Evolutionary conservation across 2,113 vertebrate species (phyloP).

Genomic region (Alligator sinensis): DNA sequence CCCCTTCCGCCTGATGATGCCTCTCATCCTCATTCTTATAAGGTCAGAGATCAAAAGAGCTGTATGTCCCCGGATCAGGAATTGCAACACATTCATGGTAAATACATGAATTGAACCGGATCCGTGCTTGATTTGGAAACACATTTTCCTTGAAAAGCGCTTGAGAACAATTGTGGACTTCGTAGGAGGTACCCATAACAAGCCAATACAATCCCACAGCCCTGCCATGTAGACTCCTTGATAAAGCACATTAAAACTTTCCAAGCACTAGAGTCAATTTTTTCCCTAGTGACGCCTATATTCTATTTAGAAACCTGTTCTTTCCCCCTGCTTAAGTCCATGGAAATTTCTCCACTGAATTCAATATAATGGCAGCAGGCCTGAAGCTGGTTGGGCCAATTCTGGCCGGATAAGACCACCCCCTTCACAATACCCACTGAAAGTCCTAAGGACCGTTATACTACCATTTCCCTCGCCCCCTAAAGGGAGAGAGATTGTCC

Average conservation of each 20-base stretch:
- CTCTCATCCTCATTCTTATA: neutral
- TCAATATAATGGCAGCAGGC: neutral
- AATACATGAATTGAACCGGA: neutral
- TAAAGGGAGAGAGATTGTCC: neutral
- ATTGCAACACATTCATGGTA: neutral
- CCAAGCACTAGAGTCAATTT: neutral
- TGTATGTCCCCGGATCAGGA: neutral
- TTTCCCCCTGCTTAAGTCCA: neutral
- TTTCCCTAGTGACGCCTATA: neutral
- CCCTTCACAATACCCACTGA: neutral
- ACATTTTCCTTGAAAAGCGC: neutral
- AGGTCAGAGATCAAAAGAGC: neutral
- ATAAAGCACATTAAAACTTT: neutral
- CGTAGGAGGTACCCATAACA: neutral
- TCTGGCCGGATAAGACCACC: neutral
- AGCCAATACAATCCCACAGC: accelerated
- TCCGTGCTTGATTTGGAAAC: neutral
- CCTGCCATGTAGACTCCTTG: neutral
- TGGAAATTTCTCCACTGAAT: neutral
- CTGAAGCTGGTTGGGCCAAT: neutral
- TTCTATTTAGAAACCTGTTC: neutral
- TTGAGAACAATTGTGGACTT: neutral
- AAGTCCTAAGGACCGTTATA: neutral
- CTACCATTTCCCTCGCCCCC: neutral
- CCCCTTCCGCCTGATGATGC: neutral